Conservation (phyloP, 2,797 vertebrate genomes). For the Apogon hyalosoma region DNA sequence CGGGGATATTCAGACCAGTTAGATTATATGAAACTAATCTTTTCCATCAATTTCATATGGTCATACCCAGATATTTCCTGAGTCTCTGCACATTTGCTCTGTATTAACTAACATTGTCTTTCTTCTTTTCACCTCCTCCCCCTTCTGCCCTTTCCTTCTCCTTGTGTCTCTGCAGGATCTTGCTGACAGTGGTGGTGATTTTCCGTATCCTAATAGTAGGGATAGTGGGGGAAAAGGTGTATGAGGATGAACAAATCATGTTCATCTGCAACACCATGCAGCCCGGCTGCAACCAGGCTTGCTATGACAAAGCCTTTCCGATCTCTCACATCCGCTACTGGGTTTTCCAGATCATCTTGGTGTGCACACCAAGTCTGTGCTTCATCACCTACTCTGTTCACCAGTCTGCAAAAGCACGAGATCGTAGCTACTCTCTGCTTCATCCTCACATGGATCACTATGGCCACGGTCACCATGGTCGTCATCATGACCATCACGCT, state of each 20-base stretch:
- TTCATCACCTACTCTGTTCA: conserved; percentile 93
- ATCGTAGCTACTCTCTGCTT: conserved; percentile 86
- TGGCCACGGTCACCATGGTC: conserved; percentile 72
- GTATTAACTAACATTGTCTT: conserved; percentile 56
- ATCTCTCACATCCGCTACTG: conserved; percentile 94
- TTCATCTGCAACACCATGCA: conserved; percentile 94
- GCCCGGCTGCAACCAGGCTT: conserved; percentile 93
- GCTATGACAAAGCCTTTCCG: conserved; percentile 92
- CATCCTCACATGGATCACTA: conserved; percentile 86
- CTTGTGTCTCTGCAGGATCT: conserved; percentile 84
- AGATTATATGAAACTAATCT: conserved; percentile 14
- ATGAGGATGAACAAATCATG: conserved; percentile 93
- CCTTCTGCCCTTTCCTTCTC: conserved; percentile 55
- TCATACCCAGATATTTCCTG: conserved; percentile 22
- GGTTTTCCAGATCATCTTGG: conserved; percentile 92
- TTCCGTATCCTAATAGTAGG: conserved; percentile 94
- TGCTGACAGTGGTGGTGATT: conserved; percentile 94
- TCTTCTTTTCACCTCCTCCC: conserved; percentile 39
- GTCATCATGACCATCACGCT: conserved; percentile 77
- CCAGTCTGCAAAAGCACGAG: conserved; percentile 88
- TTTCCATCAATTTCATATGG: conserved; percentile 1
- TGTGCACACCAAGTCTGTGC: conserved; percentile 90
- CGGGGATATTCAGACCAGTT: conserved; percentile 6
- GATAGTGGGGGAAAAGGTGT: conserved; percentile 93
- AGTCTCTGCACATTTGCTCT: conserved; percentile 29